Base-by-base conservation (phyloP, 2,797 vertebrate genomes). In the Phylloscopus collybita region DNA sequence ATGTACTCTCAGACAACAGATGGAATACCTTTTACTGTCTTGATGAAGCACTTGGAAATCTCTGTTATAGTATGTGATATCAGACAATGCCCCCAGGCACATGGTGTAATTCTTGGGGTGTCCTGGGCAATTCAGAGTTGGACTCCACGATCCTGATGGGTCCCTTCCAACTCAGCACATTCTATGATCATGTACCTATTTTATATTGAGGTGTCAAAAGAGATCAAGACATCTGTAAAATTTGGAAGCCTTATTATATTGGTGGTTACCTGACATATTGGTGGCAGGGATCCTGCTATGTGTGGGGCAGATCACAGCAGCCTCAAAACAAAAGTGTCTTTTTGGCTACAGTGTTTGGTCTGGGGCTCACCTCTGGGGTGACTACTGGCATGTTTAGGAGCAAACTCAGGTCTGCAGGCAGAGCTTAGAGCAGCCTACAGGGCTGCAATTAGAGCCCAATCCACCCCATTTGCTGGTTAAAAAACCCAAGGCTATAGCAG, bases 1-100 rank as follows among this genome's bases (percentile, higher is more conserved):
- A 4, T 66, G 19, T 30, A 32, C 14, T 38, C 5, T 0, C 22
- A 36, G 34, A 54, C 4, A 60, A 13, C 0, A 20, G 9, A 13
- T 34, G 27, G 25, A 56, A 7, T 86, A 23, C 5, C 19, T 78
- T 80, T 80, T 38, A 14, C 11, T 44, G 32, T 42, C 50, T 50
- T 42, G 38, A 51, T 38, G 7, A 91, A 64, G 27, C 53, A 42
- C 16, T 38, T 38, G 13, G 40, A 57, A 66, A 53, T 21, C 17
- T 66, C 30, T 70, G 17, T 50, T 70, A 42, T 3, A 59, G 6
- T 30, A 29, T 60, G 38, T 91, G 26, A 47, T 34, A 50, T 10
- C 51, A 65, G 38, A 30, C n/a, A 59, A 23, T 16, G 15, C 36
- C 40, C 51, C 71, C 51, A 10, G 45, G 38, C 17, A 40, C 65